Conservation (phyloP, 2,113 vertebrate genomes). For the Sinocyclocheilus grahami region DNA sequence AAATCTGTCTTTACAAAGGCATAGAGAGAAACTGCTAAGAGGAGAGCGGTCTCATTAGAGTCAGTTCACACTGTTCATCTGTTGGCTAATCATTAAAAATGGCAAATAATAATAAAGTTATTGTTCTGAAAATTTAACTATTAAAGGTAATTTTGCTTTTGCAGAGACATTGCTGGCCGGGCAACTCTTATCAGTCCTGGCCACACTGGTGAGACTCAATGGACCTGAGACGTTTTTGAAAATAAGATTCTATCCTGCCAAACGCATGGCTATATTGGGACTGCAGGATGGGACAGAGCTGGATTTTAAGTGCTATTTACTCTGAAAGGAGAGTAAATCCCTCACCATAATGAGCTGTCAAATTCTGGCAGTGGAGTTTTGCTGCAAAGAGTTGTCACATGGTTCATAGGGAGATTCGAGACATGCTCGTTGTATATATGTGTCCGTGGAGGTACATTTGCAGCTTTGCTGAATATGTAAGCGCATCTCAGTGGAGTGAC, state of each 20-base stretch:
- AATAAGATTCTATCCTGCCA: constrained; percentile 71
- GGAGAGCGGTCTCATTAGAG: constrained; percentile 52
- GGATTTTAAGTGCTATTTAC: constrained; percentile 66
- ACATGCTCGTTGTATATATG: constrained; percentile 34
- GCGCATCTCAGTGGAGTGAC: background rate
- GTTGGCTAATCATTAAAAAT: constrained; percentile 75
- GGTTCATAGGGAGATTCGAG: constrained; percentile 52
- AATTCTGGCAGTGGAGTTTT: constrained; percentile 57
- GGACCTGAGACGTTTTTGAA: constrained; percentile 73
- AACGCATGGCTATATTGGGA: constrained; percentile 66
- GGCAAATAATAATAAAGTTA: constrained; percentile 69
- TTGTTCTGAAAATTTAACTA: constrained; percentile 64
- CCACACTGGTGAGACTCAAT: constrained; percentile 78
- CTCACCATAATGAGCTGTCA: constrained; percentile 72
- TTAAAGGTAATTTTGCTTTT: constrained; percentile 50
- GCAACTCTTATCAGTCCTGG: constrained; percentile 78
- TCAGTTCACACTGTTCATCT: constrained; percentile 65
- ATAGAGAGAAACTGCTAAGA: background rate
- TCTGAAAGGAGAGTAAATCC: constrained; percentile 69
- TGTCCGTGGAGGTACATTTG: constrained; percentile 12
- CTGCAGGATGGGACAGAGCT: constrained; percentile 63
- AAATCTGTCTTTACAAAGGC: constrained; percentile 29
- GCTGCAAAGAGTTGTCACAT: constrained; percentile 52
- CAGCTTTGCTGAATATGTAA: constrained; percentile 14
- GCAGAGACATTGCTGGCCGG: constrained; percentile 73